Percentiles rank a stretch among this genome's conserved stretches.
Conservation (phyloP, 2,113 vertebrate species). For the Tichodroma muraria region DNA sequence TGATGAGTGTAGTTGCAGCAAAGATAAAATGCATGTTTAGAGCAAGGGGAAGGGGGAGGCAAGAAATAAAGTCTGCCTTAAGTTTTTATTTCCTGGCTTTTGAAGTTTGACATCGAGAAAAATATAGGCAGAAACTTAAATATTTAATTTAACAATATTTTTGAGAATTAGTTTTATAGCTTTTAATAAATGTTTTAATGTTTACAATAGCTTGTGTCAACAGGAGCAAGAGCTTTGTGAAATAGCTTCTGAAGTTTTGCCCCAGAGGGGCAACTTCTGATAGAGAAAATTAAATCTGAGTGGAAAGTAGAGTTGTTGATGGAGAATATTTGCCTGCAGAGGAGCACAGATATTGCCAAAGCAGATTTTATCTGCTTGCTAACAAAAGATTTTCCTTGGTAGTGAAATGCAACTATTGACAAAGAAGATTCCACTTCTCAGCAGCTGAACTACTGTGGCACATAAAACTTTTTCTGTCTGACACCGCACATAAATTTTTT, state of each 20-base stretch:
- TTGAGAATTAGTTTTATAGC: neutral
- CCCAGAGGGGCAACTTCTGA: constrained; percentile 1
- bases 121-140: neutral
- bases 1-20: neutral
- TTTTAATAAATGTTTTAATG: neutral
- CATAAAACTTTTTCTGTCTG: constrained; percentile 3
- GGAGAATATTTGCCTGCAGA: constrained; percentile 9
- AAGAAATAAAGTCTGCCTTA: neutral
- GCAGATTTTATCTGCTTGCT: constrained; percentile 17
- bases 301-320: constrained; percentile 11
- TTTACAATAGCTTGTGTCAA: neutral
- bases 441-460: neutral
- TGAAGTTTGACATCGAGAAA: neutral
- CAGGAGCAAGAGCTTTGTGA: neutral
- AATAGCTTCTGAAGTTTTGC: constrained; percentile 14
- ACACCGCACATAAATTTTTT: neutral
- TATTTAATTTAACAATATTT: neutral
- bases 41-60: neutral
- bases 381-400: constrained; percentile 7
- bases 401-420: constrained; percentile 26
- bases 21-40: neutral
- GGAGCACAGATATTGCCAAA: neutral
- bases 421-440: constrained; percentile 12
- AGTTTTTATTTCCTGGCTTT: neutral
- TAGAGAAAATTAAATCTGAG: neutral